Base-by-base conservation (phyloP, 2,888 invertebrate genomes). In the Ecdyonurus torrentis region DNA sequence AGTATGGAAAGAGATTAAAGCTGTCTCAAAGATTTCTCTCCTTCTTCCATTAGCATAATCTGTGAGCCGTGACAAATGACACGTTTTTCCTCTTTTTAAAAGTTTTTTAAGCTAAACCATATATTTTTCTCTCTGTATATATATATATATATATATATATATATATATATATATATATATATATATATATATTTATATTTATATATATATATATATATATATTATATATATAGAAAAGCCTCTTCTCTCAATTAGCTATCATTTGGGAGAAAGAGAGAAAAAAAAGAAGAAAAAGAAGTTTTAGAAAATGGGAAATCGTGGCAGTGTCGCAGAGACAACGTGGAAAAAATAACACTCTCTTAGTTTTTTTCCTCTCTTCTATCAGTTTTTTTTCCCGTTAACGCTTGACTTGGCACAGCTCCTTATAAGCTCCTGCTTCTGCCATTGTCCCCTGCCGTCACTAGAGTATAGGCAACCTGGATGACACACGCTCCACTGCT, bases 91-190 rank as follows among this genome's bases (percentile, higher is more conserved):
- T n/a, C 37, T n/a, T n/a, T 55, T n/a, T 22, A 37, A 37, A 55
- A 55, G 19, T 55, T 55, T 55, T 55, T 55, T 55, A 55, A 55
- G 55, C 55, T 55, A 37, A n/a, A 55, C 55, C 55, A 55, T 55
- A 55, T 55, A 55, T 55, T 55, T 55, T 15, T 20, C 55, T 55
- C 55, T 20, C 55, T 55, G 55, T n/a, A 10, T 15, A n/a, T n/a
- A n/a, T n/a, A n/a, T n/a, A n/a, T n/a, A n/a, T n/a, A n/a, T n/a
- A n/a, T n/a, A n/a, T n/a, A n/a, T n/a, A n/a, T n/a, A n/a, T n/a
- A n/a, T n/a, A n/a, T n/a, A n/a, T n/a, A n/a, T n/a, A n/a, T n/a
- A n/a, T n/a, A n/a, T n/a, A n/a, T n/a, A n/a, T n/a, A n/a, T n/a
- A n/a, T n/a, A n/a, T n/a, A n/a, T n/a, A n/a, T n/a, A n/a, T n/a